These are phyloP conservation scores for Drosophila anceps DNA, from an alignment of 2,888 invertebrate genomes.

Conservation along the genomic window DNA sequence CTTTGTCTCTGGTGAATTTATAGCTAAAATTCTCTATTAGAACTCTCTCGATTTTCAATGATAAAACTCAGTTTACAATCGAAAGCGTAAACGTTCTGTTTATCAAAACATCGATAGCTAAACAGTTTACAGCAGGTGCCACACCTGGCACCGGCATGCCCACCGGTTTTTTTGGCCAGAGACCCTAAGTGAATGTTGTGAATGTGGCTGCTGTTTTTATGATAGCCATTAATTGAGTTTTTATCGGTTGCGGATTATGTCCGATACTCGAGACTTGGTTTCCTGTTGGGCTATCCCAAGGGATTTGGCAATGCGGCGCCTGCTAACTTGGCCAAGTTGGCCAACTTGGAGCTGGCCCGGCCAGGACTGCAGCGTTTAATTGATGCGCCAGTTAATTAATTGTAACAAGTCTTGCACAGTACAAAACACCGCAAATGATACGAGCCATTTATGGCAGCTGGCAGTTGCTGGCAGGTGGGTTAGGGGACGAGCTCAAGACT, in stretches of 20 bases:
- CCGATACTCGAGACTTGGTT: slow-evolving; percentile 17
- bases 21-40: background rate
- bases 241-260: slow-evolving; percentile 70
- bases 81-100: background rate
- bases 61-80: background rate
- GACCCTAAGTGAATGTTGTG: slow-evolving; percentile 19
- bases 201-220: slow-evolving; percentile 45
- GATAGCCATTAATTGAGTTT: slow-evolving; percentile 73
- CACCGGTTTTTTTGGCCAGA: background rate
- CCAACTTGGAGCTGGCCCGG: background rate
- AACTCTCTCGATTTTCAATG: background rate
- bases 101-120: slow-evolving; percentile 2
- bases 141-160: slow-evolving; percentile 19
- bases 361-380: slow-evolving; percentile 64
- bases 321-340: slow-evolving; percentile 28
- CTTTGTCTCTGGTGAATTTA: no score
- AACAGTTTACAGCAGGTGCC: background rate
- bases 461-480: slow-evolving; percentile 2
- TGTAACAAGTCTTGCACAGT: slow-evolving; percentile 68
- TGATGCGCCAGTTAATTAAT: slow-evolving; percentile 78
- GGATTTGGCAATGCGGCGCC: slow-evolving; percentile 60
- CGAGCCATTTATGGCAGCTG: slow-evolving; percentile 64
- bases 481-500: background rate
- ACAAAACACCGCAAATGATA: slow-evolving; percentile 67
- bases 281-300: slow-evolving; percentile 42